Conservation (phyloP, 2,113 vertebrate genomes). For the Xiphophorus couchianus region DNA sequence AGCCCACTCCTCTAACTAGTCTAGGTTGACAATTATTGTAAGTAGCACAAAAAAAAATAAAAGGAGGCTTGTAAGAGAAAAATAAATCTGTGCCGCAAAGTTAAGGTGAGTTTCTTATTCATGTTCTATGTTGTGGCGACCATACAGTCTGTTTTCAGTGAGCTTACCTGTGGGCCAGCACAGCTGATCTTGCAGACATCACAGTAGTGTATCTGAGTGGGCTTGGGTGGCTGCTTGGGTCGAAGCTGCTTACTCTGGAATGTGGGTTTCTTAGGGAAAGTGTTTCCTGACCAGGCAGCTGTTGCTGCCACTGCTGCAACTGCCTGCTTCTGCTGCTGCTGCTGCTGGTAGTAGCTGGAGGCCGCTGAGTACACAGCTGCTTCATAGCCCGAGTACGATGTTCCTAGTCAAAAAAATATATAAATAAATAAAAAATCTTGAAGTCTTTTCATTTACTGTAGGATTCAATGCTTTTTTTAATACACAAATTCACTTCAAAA, state of each 20-base stretch:
- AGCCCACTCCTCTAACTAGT: too few species aligned
- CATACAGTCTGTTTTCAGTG: too few species aligned
- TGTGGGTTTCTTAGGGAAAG: conserved; percentile 94
- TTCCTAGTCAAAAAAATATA: conserved; percentile 78
- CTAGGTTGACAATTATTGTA: too few species aligned
- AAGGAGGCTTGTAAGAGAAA: too few species aligned
- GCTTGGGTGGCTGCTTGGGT: conserved; percentile 96
- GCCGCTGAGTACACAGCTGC: conserved; percentile 98
- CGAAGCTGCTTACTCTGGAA: conserved; percentile 97
- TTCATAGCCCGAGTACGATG: conserved; percentile 97
- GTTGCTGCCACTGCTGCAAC: conserved; percentile 91
- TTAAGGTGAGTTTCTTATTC: too few species aligned
- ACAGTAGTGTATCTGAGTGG: conserved; percentile 98
- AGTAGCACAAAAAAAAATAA: too few species aligned
- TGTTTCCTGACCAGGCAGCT: conserved; percentile 94
- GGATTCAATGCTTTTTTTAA: too few species aligned
- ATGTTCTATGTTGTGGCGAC: too few species aligned
- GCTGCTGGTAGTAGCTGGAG: conserved; percentile 96
- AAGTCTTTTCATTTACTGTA: too few species aligned
- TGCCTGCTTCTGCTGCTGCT: conserved; percentile 90
- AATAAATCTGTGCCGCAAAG: too few species aligned
- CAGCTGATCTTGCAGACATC: conserved; percentile 99
- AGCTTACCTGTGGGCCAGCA: conserved; percentile 94
- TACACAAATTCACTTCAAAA: too few species aligned
- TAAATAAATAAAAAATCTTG: neutral